These are phyloP conservation scores for Genyomyrus donnyi DNA, from an alignment of 2,113 vertebrate species.

Conservation along the genomic window DNA sequence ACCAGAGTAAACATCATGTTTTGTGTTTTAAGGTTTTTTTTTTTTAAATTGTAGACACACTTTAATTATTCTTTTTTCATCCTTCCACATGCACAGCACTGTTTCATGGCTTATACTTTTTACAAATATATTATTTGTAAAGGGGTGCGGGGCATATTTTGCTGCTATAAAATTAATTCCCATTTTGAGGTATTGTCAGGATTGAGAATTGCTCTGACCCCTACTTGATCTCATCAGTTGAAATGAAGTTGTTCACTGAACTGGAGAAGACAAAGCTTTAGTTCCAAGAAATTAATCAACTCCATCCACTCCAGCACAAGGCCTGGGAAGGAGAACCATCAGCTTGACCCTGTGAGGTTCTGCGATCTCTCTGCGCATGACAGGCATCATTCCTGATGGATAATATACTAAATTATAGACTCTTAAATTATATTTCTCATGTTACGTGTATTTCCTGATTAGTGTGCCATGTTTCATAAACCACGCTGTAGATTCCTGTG, in stretches of 20 bases:
- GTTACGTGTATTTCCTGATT: constrained; percentile 74
- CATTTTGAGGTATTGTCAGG: constrained; percentile 86
- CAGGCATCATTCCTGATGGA: constrained; percentile 72
- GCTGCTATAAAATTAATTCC: constrained; percentile 88
- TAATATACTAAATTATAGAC: constrained; percentile 78
- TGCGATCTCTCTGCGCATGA: constrained; percentile 60
- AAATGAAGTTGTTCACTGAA: constrained; percentile 99
- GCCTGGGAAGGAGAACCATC: constrained; percentile 64
- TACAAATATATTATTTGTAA: constrained; percentile 54
- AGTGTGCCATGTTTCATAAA: constrained; percentile 76
- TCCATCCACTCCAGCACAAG: constrained; percentile 64
- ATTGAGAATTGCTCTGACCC: constrained; percentile 91
- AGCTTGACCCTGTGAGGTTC: constrained; percentile 74
- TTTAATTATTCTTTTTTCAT: neutral
- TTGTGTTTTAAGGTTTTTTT: neutral
- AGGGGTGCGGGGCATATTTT: constrained; percentile 47
- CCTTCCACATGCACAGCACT: neutral
- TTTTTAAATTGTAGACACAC: neutral
- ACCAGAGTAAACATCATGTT: constrained; percentile 53
- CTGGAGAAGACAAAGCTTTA: constrained; percentile 95
- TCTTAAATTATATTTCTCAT: constrained; percentile 80
- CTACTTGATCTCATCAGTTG: constrained; percentile 94
- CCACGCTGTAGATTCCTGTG: constrained; percentile 45
- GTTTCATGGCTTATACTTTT: constrained; percentile 23
- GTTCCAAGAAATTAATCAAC: constrained; percentile 86